Evolutionary conservation across 2,888 invertebrate species (phyloP).

Genomic region (Dermolepida albohirtum): DNA sequence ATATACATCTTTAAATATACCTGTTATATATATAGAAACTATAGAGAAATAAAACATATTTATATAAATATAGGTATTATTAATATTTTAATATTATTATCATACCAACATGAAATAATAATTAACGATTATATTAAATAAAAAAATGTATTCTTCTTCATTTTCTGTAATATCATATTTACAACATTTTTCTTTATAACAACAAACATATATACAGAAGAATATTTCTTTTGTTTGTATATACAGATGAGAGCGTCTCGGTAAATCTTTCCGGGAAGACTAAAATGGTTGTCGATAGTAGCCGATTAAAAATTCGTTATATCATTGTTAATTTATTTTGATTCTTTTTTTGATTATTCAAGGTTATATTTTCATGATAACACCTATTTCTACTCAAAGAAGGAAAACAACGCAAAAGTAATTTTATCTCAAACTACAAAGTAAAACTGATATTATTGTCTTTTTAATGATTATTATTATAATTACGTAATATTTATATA

Average conservation of each 20-base stretch:
- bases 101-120: slow-evolving; percentile 39
- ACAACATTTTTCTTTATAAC: slow-evolving; percentile 48
- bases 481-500: not conserved
- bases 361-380: not conserved
- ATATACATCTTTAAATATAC: slow-evolving; percentile 35
- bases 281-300: slow-evolving; percentile 22
- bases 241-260: slow-evolving; percentile 30
- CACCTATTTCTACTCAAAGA: slow-evolving; percentile 1
- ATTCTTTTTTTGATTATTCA: slow-evolving; percentile 1
- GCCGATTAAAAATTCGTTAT: slow-evolving; percentile 17
- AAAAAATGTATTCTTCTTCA: too few species aligned
- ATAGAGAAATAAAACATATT: slow-evolving; percentile 31
- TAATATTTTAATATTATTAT: slow-evolving; percentile 7
- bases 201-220: slow-evolving; percentile 53
- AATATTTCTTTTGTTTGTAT: slow-evolving; percentile 48
- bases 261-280: slow-evolving; percentile 25
- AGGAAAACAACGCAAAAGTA: slow-evolving; percentile 5
- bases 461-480: slow-evolving; percentile 11
- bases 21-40: slow-evolving; percentile 35
- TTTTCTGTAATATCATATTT: slow-evolving; percentile 48
- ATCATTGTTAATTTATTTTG: not conserved
- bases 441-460: slow-evolving; percentile 44
- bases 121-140: slow-evolving; percentile 26
- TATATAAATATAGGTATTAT: slow-evolving; percentile 34
- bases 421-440: slow-evolving; percentile 5